These are phyloP conservation scores for Zaprionus kolodkinae DNA, from an alignment of 1,140 invertebrate species.

Conservation along the genomic window DNA sequence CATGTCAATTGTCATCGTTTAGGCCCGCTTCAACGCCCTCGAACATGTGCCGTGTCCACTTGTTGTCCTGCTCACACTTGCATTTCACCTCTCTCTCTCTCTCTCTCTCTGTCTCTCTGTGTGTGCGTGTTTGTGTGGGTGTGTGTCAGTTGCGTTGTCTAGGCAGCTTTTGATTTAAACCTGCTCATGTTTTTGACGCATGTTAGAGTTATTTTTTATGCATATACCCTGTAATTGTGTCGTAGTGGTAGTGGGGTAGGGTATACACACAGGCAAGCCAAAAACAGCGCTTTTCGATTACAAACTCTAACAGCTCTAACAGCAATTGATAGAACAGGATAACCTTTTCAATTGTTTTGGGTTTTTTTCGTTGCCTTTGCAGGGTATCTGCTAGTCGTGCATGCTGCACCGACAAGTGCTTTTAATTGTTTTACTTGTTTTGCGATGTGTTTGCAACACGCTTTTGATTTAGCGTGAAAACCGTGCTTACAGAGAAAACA, in stretches of 20 bases:
- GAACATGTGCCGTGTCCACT: slow-evolving; percentile 24
- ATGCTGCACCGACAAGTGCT: not conserved
- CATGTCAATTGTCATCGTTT: slow-evolving; percentile 75
- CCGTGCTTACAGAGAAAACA: too few species aligned
- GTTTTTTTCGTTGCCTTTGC: not conserved
- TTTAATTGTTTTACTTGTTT: slow-evolving; percentile 8
- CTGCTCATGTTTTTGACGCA: slow-evolving; percentile 58
- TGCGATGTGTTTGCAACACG: slow-evolving; percentile 22
- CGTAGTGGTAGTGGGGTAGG: too few species aligned
- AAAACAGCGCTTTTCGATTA: too few species aligned
- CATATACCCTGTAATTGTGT: slow-evolving; percentile 9
- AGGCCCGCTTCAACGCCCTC: slow-evolving; percentile 23
- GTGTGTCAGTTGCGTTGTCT: slow-evolving; percentile 3
- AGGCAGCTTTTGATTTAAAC: slow-evolving; percentile 4
- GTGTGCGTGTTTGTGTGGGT: not conserved
- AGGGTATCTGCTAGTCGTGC: not conserved
- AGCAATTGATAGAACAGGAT: too few species aligned
- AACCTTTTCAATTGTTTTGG: too few species aligned
- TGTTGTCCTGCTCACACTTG: not conserved
- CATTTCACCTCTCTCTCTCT: not conserved
- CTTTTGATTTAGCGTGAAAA: slow-evolving; percentile 59
- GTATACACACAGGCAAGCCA: too few species aligned
- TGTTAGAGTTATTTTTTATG: slow-evolving; percentile 20
- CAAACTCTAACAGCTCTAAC: too few species aligned
- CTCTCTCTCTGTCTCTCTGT: not conserved